Conservation (phyloP, 2,888 invertebrate species). For the Caenorhabditis plicata region DNA sequence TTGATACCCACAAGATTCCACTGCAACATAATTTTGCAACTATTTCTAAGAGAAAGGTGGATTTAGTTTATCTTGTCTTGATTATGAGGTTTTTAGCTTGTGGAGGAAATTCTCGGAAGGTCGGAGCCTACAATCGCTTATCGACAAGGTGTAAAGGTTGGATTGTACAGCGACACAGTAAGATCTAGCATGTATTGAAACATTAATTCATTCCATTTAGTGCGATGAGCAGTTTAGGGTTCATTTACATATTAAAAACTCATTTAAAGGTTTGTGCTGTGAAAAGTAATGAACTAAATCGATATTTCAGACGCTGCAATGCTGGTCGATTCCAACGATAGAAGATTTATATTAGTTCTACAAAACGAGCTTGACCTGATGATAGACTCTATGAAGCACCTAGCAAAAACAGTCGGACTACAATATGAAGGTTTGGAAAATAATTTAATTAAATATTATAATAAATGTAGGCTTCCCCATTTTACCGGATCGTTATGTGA, state of each 20-base stretch:
- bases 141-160: slow-evolving; percentile 44
- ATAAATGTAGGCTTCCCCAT: slow-evolving; percentile 35
- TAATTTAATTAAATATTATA: not conserved
- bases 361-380: slow-evolving; percentile 40
- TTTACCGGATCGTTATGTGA: slow-evolving; percentile 36
- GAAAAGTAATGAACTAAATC: too few relatives aligned
- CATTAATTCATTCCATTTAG: not conserved
- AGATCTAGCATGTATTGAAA: not conserved
- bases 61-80: not conserved
- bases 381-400: slow-evolving; percentile 34
- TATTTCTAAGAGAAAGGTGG: slow-evolving; percentile 25
- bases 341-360: slow-evolving; percentile 41
- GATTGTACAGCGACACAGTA: slow-evolving; percentile 36
- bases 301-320: slow-evolving; percentile 29
- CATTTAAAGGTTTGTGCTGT: slow-evolving; percentile 9
- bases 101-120: slow-evolving; percentile 48
- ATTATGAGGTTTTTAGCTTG: slow-evolving; percentile 20
- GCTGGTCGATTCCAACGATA: slow-evolving; percentile 30
- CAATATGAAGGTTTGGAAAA: slow-evolving; percentile 30
- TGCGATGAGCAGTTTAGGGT: slow-evolving; percentile 25
- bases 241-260: slow-evolving; percentile 24
- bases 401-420: slow-evolving; percentile 34
- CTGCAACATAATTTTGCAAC: slow-evolving; percentile 28
- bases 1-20: slow-evolving; percentile 51
- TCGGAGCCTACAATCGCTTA: slow-evolving; percentile 46